These are phyloP conservation scores for Drosophila siamana DNA, from an alignment of 2,888 invertebrate genomes.

Conservation along the genomic window DNA sequence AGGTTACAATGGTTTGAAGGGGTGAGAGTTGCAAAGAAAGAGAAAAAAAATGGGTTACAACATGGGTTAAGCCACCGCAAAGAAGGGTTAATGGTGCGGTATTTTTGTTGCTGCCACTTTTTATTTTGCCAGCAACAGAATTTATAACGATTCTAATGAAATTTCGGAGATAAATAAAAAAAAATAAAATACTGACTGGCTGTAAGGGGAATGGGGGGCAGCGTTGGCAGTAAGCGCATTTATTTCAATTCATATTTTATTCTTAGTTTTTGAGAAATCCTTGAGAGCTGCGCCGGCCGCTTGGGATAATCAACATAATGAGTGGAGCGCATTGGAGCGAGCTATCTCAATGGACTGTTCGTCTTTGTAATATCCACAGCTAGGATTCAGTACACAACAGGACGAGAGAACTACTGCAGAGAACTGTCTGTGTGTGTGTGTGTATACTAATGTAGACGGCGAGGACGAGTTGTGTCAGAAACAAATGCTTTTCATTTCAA, in stretches of 20 bases:
- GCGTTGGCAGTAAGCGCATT: slow-evolving; percentile 61
- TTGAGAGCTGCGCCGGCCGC: slow-evolving; percentile 60
- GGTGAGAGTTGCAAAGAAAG: neutral
- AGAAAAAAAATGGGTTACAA: slow-evolving; percentile 33
- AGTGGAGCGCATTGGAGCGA: slow-evolving; percentile 77
- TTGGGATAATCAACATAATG: slow-evolving; percentile 79
- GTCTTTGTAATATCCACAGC: slow-evolving; percentile 34
- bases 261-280: slow-evolving; percentile 52
- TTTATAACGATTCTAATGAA: slow-evolving; percentile 77
- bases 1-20: slow-evolving; percentile 37
- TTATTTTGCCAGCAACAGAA: slow-evolving; percentile 32
- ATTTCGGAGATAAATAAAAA: slow-evolving; percentile 33
- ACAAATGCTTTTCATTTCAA: slow-evolving; percentile 82
- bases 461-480: slow-evolving; percentile 82
- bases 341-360: slow-evolving; percentile 68
- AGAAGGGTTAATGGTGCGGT: slow-evolving; percentile 76
- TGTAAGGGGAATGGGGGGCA: neutral
- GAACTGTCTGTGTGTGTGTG: neutral
- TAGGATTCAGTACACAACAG: slow-evolving; percentile 18
- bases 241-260: slow-evolving; percentile 77
- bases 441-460: slow-evolving; percentile 14
- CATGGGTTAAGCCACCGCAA: slow-evolving; percentile 68
- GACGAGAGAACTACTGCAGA: slow-evolving; percentile 13
- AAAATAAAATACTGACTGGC: neutral
- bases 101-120: slow-evolving; percentile 3